These are phyloP conservation scores for Saccopteryx leptura DNA, from an alignment of 2,113 vertebrate species.

Conservation along the genomic window DNA sequence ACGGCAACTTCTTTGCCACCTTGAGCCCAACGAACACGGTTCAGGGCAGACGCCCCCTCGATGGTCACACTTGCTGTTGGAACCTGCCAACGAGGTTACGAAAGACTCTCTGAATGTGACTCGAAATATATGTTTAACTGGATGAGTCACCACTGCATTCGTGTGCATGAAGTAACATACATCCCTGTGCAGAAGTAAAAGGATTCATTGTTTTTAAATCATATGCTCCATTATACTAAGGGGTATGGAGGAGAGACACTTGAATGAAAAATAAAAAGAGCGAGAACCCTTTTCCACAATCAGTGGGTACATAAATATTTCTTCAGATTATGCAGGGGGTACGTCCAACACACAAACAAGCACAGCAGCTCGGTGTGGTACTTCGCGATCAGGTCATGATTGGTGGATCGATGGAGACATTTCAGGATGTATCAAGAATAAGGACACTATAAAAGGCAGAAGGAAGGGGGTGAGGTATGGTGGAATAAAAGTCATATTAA, in stretches of 20 bases:
- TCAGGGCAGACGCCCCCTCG: constrained; percentile 97
- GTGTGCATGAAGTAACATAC: constrained; percentile 67
- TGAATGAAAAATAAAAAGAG: not conserved
- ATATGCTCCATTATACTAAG: constrained; percentile 68
- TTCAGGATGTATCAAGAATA: constrained; percentile 29
- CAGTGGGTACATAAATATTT: not conserved
- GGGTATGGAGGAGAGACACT: constrained; percentile 60
- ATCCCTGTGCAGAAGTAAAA: not conserved
- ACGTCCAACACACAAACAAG: not conserved
- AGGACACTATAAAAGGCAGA: not conserved
- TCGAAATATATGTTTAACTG: not conserved
- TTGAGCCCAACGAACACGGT: constrained; percentile 97
- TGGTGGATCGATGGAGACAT: not conserved
- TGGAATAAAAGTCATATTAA: not conserved
- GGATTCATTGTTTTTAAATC: constrained; percentile 81
- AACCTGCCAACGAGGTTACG: constrained; percentile 89
- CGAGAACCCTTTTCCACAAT: constrained; percentile 7
- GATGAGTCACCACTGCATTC: constrained; percentile 69
- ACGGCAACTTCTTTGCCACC: constrained; percentile 97
- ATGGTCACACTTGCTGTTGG: constrained; percentile 97
- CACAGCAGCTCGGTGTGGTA: not conserved
- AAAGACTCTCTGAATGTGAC: constrained; percentile 62
- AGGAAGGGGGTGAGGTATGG: too few relatives aligned
- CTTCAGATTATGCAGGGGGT: not conserved
- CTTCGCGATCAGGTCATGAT: not conserved